Evolutionary conservation across 92 coral and sea anemone genomes (phyloP).

Genomic region (Epizoanthus scotinus): DNA sequence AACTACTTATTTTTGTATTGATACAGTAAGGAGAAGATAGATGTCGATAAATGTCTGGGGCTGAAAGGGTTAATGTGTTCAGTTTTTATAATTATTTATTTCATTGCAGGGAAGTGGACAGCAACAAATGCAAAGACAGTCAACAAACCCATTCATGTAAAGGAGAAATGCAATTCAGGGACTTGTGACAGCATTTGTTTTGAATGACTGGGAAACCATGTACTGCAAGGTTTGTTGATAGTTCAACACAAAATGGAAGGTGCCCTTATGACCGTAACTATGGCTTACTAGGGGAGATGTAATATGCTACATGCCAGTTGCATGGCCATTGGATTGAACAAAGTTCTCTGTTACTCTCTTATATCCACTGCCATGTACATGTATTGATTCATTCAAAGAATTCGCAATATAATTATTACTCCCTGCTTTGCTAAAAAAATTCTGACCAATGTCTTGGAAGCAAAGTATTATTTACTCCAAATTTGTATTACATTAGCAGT

Average conservation of each 20-base stretch:
- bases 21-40: no score
- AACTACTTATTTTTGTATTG: no score
- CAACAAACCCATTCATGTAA: constrained; percentile 99
- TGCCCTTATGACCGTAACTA: background rate
- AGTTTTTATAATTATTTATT: background rate
- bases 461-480: no score
- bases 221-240: background rate
- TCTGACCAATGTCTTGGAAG: constrained; percentile 16
- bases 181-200: background rate
- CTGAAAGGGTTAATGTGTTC: no score
- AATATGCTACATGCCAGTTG: background rate
- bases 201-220: background rate
- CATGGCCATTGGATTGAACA: constrained; percentile 8
- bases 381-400: background rate
- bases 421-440: background rate
- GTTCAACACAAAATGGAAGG: background rate
- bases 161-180: constrained; percentile 1
- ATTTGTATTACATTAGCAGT: no score
- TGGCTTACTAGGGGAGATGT: background rate
- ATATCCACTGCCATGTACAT: background rate
- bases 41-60: no score
- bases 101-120: constrained; percentile 74
- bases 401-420: background rate
- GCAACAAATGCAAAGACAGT: constrained; percentile 91
- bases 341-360: background rate